Evolutionary conservation across 2,888 invertebrate genomes (phyloP).

Genomic region (Cosmia pyralina): DNA sequence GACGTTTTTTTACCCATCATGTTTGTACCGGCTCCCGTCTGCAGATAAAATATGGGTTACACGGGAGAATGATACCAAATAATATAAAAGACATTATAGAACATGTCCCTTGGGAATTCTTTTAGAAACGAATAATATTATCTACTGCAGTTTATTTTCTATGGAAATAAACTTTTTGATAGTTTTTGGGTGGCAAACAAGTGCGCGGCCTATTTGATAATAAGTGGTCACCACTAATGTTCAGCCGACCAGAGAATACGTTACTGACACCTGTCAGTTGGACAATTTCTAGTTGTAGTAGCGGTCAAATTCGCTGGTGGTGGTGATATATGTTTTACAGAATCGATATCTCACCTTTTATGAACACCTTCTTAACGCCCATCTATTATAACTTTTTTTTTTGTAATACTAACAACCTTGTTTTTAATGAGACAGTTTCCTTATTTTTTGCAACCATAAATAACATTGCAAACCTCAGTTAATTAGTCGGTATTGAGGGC

Average conservation of each 20-base stretch:
- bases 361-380: background rate
- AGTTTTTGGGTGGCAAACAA: background rate
- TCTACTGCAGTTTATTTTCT: background rate
- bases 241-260: no score
- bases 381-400: background rate
- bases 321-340: background rate
- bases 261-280: no score
- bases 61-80: conserved; percentile 30
- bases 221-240: no score
- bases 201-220: background rate
- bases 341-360: background rate
- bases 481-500: conserved; percentile 64
- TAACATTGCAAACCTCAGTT: conserved; percentile 44
- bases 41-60: conserved; percentile 52
- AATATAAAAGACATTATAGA: conserved; percentile 36
- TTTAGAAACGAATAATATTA: background rate
- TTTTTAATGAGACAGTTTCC: conserved; percentile 5
- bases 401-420: background rate
- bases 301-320: no score
- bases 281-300: no score
- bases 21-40: conserved; percentile 44
- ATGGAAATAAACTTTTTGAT: no score
- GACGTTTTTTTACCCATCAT: conserved; percentile 60
- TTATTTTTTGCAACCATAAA: conserved; percentile 27
- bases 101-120: conserved; percentile 34